These are phyloP conservation scores for Nesidiocoris tenuis DNA, from an alignment of 2,888 invertebrate genomes.

Conservation along the genomic window DNA sequence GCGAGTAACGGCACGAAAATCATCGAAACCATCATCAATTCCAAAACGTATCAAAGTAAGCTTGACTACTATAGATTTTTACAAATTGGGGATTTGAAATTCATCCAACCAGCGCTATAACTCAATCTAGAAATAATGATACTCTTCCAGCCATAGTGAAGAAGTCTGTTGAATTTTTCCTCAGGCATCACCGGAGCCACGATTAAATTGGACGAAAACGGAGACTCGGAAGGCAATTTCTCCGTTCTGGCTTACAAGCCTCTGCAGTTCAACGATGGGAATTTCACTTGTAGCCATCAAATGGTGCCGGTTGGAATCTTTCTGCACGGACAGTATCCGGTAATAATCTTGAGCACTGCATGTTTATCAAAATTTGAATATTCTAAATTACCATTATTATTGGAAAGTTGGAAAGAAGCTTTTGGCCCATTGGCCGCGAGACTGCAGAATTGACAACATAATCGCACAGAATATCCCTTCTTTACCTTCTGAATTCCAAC, in stretches of 20 bases:
- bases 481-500: too few relatives aligned
- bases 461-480: too few relatives aligned
- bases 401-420: too few relatives aligned
- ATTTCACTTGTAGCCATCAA: conserved; percentile 71
- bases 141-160: conserved; percentile 15
- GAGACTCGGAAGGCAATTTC: conserved; percentile 97
- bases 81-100: too few relatives aligned
- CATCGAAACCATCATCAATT: conserved; percentile 80
- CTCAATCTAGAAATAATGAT: too few relatives aligned
- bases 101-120: too few relatives aligned
- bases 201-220: conserved; percentile 85
- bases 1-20: conserved; percentile 84
- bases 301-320: conserved; percentile 69
- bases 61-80: too few relatives aligned
- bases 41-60: conserved; percentile 84
- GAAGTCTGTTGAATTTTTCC: conserved; percentile 44
- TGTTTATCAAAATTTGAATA: too few relatives aligned
- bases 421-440: too few relatives aligned
- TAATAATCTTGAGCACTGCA: too few relatives aligned
- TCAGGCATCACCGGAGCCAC: conserved; percentile 91
- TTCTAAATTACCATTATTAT: too few relatives aligned
- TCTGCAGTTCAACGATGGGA: conserved; percentile 54
- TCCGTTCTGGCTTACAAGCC: conserved; percentile 81
- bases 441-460: too few relatives aligned
- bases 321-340: conserved; percentile 10